Base-by-base conservation (phyloP, 2,113 vertebrate species). In the Cebidichthys violaceus region DNA sequence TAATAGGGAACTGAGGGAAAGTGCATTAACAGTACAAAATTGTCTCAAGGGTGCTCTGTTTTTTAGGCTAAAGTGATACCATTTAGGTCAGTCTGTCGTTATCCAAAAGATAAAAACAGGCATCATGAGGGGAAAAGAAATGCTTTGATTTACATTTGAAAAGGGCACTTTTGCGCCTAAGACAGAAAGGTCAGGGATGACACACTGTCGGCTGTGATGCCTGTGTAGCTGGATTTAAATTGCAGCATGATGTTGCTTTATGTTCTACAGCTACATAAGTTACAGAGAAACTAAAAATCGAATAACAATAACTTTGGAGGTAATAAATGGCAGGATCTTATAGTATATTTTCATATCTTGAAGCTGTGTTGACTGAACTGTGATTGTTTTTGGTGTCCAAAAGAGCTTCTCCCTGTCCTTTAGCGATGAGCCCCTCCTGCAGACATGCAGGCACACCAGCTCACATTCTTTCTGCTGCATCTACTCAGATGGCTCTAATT, bases 141-240 rank as follows among this genome's bases (percentile, higher is more conserved):
- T 37, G 33, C 29, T 70, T 80, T 70, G 59, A 79, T 79, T 81
- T 84, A 65, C n/a, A 86, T 90, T 79, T 69, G 39, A 89, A 89
- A 91, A 66, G 77, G 50, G 24, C 47, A 55, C 43, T 78, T 81
- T 78, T 70, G 54, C 70, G 70, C 37, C 74, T 47, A 61, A 43
- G 31, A 74, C 59, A 64, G 20, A 79, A 88, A 89, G 75, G 81
- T 82, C 81, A 89, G 50, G n/a, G 33, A 70, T 75, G 66, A 47
- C 69, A 45, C 4, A 3, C 7, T 59, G 37, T 47, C 45, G 62
- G 77, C 41, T 75, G 54, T 86, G 69, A 80, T 82, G 35, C 27
- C n/a, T 64, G n/a, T 71, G 62, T 69, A 67, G 43, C 45, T 61
- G 54, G 60, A 45, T 75, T 62, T 52, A 61, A 75, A 70, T 43